Conservation (phyloP, 2,113 vertebrate genomes). For the Serranochromis macrocephalus region DNA sequence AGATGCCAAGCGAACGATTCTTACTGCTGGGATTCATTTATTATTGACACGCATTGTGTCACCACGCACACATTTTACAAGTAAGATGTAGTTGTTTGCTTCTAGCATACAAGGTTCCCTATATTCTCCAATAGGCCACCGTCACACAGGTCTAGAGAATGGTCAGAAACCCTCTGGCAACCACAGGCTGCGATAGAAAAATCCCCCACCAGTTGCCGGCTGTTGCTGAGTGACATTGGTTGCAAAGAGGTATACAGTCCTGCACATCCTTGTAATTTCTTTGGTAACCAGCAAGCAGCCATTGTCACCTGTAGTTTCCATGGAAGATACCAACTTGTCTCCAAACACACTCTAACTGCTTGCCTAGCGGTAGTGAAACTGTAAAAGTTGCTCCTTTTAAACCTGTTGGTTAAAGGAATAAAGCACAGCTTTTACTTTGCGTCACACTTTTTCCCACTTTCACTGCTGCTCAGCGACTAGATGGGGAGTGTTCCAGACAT, state of each 20-base stretch:
- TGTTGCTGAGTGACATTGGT: background rate
- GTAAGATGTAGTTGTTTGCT: background rate
- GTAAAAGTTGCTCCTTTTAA: background rate
- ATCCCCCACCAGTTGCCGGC: background rate
- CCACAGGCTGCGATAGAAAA: background rate
- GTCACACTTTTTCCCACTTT: background rate
- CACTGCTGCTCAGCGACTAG: background rate
- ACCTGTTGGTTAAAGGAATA: background rate
- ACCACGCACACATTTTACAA: background rate
- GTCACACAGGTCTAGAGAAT: background rate
- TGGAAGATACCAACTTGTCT: background rate
- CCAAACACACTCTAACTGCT: background rate
- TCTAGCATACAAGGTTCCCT: background rate
- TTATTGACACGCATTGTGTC: background rate
- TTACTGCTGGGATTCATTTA: background rate
- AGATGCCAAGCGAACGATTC: background rate
- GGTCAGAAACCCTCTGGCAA: background rate
- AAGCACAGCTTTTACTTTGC: background rate
- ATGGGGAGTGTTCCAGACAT: background rate
- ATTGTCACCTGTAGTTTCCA: background rate
- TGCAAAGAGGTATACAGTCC: background rate
- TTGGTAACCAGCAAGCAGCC: background rate
- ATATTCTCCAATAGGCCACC: background rate
- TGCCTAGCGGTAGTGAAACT: background rate
- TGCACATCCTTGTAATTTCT: background rate